phyloP scores from a whole-genome alignment of 2,113 vertebrate genomes.

The Lichenostomus cassidix region DNA sequence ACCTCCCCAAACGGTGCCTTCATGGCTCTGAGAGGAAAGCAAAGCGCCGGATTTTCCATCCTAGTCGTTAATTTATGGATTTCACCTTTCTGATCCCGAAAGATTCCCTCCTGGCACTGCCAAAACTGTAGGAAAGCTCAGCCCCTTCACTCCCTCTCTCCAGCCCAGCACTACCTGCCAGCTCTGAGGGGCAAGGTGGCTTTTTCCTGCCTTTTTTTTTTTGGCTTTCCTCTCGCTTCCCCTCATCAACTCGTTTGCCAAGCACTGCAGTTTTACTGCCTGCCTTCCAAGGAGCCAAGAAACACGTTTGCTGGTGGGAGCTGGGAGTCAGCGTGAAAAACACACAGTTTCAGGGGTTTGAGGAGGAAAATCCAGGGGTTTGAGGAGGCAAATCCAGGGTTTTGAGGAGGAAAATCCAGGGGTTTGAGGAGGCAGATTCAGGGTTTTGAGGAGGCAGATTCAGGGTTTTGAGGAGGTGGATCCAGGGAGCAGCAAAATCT shows the following conservation, averaged over 20 bases:
- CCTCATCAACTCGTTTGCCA: constrained; percentile 36
- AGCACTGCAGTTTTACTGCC: constrained; percentile 41
- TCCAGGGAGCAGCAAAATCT: background rate
- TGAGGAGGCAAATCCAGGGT: background rate
- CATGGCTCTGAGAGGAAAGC: background rate
- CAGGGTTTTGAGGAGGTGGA: constrained; percentile 17
- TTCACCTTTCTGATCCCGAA: background rate
- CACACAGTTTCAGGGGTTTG: constrained; percentile 5
- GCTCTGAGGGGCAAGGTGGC: background rate
- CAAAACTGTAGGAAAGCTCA: background rate
- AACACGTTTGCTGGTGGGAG: constrained; percentile 12
- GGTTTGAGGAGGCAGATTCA: background rate
- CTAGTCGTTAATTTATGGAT: background rate
- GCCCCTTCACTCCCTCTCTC: background rate
- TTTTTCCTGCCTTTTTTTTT: constrained; percentile 1
- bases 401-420: background rate
- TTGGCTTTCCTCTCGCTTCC: constrained; percentile 16
- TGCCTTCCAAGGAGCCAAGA: constrained; percentile 30
- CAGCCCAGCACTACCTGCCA: background rate
- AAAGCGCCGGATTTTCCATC: background rate
- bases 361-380: background rate
- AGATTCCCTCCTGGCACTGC: background rate
- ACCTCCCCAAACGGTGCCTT: background rate
- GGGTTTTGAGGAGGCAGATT: background rate
- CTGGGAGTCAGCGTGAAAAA: background rate